A percentile compares a stretch with the other conserved stretches of the same genome.
Conservation (phyloP, 2,888 invertebrate genomes). For the Entomobrya multifasciata region DNA sequence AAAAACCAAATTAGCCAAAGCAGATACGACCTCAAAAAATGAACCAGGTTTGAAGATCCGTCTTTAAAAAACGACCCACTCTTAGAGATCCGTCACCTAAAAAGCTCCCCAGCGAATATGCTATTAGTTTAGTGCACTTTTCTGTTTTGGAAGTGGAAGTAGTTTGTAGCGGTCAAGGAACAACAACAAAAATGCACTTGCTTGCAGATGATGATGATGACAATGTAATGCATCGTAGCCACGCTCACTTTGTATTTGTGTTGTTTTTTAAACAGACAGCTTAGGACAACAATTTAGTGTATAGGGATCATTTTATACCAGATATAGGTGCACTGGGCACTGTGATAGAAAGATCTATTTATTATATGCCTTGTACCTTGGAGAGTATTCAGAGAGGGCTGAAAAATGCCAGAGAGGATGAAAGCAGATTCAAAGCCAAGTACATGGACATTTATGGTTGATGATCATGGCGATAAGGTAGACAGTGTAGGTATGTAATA, state of each 20-base stretch:
- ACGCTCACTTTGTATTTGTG: not conserved
- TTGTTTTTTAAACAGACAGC: not conserved
- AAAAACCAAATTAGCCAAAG: no score
- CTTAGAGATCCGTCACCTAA: no score
- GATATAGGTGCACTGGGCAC: no score
- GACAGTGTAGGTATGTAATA: not conserved
- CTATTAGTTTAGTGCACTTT: conserved; percentile 6
- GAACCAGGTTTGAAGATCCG: no score
- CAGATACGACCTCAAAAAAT: no score
- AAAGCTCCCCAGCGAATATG: no score
- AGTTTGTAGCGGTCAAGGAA: not conserved
- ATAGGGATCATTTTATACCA: no score
- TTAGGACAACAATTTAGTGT: no score
- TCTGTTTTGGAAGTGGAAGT: conserved; percentile 3
- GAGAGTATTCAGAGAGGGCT: no score
- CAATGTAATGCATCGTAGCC: not conserved
- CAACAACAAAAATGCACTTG: not conserved
- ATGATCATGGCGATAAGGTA: not conserved
- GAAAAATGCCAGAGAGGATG: conserved; percentile 20
- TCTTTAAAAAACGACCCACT: no score
- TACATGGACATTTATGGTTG: conserved; percentile 37
- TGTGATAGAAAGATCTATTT: no score
- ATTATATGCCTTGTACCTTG: conserved; percentile 5
- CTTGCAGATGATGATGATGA: not conserved
- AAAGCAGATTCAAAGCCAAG: conserved; percentile 52